Base-by-base conservation (phyloP, 2,888 invertebrate genomes). In the Apoda limacodes region DNA sequence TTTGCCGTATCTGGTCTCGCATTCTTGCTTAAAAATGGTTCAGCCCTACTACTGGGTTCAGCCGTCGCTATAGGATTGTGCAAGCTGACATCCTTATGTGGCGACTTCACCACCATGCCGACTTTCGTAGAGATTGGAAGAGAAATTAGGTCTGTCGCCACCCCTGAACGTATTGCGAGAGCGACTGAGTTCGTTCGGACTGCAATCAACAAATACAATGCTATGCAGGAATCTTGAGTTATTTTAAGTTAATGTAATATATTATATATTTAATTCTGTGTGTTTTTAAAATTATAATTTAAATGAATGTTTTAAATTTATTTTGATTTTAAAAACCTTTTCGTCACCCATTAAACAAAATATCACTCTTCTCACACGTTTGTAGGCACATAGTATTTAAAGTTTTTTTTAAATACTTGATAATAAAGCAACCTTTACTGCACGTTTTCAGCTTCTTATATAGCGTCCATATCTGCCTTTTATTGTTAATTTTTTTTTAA, bases 341-440 rank as follows among this genome's bases (percentile, higher is more conserved):
- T 22, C 10, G 22, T n/a, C 22, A 22, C 22, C 10, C n/a, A 9
- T 22, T 9, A 22, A n/a, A n/a, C 22, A 9, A 22, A 10, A 22
- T 10, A 9, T 5, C 5, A 7, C 22, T 51, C 52, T 49, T 32
- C n/a, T n/a, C n/a, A n/a, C n/a, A n/a, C n/a, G n/a, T n/a, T n/a
- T n/a, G n/a, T n/a, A n/a, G n/a, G n/a, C n/a, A n/a, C n/a, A n/a
- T n/a, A n/a, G n/a, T n/a, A n/a, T n/a, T n/a, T n/a, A n/a, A n/a
- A n/a, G n/a, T n/a, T n/a, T n/a, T n/a, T n/a, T n/a, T n/a, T n/a
- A n/a, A n/a, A n/a, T n/a, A n/a, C n/a, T n/a, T n/a, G n/a, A n/a
- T n/a, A n/a, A n/a, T n/a, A n/a, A n/a, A n/a, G n/a, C n/a, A n/a
- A n/a, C n/a, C n/a, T n/a, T n/a, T n/a, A n/a, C n/a, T n/a, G n/a